Evolutionary conservation across 1,140 invertebrate species (phyloP), one percentile per base, ranked within the genome.

Genomic region (Atta texana): DNA sequence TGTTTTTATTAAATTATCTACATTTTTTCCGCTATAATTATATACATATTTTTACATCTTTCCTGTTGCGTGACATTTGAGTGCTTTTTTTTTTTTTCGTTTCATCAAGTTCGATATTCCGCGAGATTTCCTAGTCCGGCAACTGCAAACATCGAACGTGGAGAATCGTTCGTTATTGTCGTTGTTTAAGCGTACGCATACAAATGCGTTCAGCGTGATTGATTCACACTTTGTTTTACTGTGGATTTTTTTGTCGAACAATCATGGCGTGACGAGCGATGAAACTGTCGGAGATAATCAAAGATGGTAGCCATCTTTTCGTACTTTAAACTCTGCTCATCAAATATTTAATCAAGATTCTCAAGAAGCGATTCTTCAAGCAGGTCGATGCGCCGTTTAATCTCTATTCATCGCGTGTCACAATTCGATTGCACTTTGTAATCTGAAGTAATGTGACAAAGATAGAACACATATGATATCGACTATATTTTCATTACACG

Each of bases 261-360:
- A 85, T 24, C n/a, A 8, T 1, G 39, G 18, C 44, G 14, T 24
- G 31, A 69, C 24, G 44, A 80, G 24, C n/a, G n/a, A 57, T 53
- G 14, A 72, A 77, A 49, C 49, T 14, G n/a, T 1, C 21, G n/a
- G 39, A 7, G 4, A 57, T 57, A 80, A 51, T 57, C 28, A 3
- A 34, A 49, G 61, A 61, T 53, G 16, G 21, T 28, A 53, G 53
- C 34, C 6, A 53, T n/a, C 14, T 66, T 88, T 14, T n/a, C 3
- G 84, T 77, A 89, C 57, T 89, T 89, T 82, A 75, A 89, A 82
- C 63, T 31, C 39, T 72, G 31, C 34, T 57, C 10, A 10, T 59
- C 16, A 85, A 88, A 75, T 75, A 69, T 89, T 77, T 78, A 85
- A 85, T 77, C 51, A 85, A 81, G 21, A 75, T 49, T 49, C 59